phyloP scores from a whole-genome alignment of 2,888 invertebrate species.

The Heliconius charithonia region DNA sequence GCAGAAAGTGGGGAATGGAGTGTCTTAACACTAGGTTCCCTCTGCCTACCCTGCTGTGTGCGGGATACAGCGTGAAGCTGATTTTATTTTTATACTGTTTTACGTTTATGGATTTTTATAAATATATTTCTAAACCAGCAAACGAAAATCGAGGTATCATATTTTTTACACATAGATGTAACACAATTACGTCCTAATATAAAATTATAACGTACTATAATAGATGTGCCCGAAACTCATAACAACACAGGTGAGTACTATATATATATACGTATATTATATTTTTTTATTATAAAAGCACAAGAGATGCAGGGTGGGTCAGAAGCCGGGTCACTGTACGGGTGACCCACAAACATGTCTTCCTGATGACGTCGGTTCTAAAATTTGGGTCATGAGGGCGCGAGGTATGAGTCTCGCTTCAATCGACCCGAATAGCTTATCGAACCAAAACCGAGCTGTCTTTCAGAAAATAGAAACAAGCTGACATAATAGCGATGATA shows the following conservation, averaged over 20 bases:
- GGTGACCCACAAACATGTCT: constrained; percentile 70
- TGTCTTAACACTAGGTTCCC: no score
- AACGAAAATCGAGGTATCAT: neutral
- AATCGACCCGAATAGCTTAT: constrained; percentile 51
- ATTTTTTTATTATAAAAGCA: constrained; percentile 20
- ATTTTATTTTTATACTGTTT: no score
- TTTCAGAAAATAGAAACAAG: constrained; percentile 40
- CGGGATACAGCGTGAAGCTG: no score
- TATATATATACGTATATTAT: neutral
- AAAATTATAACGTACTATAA: neutral
- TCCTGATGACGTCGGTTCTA: constrained; percentile 74
- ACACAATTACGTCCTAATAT: no score
- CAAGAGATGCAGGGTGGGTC: constrained; percentile 54
- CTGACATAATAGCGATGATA: constrained; percentile 35
- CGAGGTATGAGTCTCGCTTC: constrained; percentile 56
- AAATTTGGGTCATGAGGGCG: constrained; percentile 79
- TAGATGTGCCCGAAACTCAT: neutral
- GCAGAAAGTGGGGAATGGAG: no score
- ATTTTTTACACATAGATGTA: no score
- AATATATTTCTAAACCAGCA: no score
- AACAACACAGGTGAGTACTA: neutral
- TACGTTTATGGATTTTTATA: no score
- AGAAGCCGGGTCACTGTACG: constrained; percentile 53
- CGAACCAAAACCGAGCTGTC: constrained; percentile 42
- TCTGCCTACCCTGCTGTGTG: no score